Evolutionary conservation across 2,113 vertebrate species (phyloP).

Genomic region (Athene cunicularia): DNA sequence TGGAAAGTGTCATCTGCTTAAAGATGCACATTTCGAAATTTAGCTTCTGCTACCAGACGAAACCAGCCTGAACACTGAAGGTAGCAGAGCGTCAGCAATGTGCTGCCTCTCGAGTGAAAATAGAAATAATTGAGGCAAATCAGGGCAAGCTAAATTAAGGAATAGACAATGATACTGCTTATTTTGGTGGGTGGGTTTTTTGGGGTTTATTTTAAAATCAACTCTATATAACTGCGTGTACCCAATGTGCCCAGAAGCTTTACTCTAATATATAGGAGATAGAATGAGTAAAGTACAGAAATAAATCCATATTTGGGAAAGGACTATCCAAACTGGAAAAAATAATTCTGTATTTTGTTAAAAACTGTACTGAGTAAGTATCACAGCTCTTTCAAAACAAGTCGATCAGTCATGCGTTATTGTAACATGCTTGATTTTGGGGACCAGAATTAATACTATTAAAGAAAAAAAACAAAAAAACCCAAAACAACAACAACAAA

Average conservation of each 20-base stretch:
- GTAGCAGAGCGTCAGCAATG: background rate
- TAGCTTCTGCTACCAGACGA: background rate
- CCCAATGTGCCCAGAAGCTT: background rate
- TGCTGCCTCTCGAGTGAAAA: background rate
- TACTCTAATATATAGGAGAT: background rate
- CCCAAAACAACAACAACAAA: too few species aligned
- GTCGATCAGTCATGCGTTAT: accelerated
- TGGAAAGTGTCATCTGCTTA: background rate
- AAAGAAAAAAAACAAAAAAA: too few species aligned
- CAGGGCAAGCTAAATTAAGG: background rate
- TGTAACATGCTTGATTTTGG: background rate
- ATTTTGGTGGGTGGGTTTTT: background rate
- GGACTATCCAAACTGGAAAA: background rate
- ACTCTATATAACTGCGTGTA: background rate
- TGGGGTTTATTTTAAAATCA: background rate
- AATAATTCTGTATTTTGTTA: background rate
- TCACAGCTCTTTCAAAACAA: background rate
- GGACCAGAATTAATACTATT: background rate
- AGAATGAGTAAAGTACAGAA: background rate
- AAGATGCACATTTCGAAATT: background rate
- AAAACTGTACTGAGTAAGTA: background rate
- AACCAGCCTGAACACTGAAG: background rate
- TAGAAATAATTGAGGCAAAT: background rate
- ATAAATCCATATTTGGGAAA: background rate
- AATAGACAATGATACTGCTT: background rate